These are phyloP conservation scores for Cyrtodaria siliqua DNA, from an alignment of 2,888 invertebrate genomes.

Conservation along the genomic window DNA sequence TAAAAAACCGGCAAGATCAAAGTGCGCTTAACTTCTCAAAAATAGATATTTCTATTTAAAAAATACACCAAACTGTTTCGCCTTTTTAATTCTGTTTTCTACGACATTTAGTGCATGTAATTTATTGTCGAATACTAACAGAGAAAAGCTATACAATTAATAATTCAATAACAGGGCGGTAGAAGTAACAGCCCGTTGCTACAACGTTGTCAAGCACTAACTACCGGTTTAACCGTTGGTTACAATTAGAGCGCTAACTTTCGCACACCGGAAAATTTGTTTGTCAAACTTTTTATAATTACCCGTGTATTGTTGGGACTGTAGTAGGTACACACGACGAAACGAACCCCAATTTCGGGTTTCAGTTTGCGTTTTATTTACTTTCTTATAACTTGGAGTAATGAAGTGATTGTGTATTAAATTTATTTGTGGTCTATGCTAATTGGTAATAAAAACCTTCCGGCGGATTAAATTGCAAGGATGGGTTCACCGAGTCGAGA, in stretches of 20 bases:
- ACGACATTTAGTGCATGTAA: too few relatives aligned
- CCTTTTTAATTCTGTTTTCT: too few relatives aligned
- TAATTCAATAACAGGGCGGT: constrained; percentile 63
- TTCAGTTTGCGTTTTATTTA: constrained; percentile 9
- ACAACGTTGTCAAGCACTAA: constrained; percentile 56
- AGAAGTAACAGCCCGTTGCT: constrained; percentile 74
- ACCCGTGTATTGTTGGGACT: constrained; percentile 36
- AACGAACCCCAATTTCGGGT: neutral
- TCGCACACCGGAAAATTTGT: constrained; percentile 42
- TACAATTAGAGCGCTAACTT: constrained; percentile 58
- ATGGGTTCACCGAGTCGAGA: constrained; percentile 59
- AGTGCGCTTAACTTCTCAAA: too few relatives aligned
- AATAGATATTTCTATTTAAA: too few relatives aligned
- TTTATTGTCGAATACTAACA: too few relatives aligned
- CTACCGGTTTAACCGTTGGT: constrained; percentile 59
- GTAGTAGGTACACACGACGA: constrained; percentile 23
- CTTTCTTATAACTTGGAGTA: neutral
- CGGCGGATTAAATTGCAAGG: constrained; percentile 1
- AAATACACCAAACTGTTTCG: too few relatives aligned
- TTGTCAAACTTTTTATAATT: constrained; percentile 51
- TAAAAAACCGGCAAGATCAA: too few relatives aligned
- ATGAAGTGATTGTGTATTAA: neutral
- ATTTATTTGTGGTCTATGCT: neutral
- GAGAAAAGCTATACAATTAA: too few relatives aligned
- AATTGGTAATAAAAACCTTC: too few relatives aligned